Conservation (phyloP, 2,888 invertebrate species). For the Fragum whitleyi region DNA sequence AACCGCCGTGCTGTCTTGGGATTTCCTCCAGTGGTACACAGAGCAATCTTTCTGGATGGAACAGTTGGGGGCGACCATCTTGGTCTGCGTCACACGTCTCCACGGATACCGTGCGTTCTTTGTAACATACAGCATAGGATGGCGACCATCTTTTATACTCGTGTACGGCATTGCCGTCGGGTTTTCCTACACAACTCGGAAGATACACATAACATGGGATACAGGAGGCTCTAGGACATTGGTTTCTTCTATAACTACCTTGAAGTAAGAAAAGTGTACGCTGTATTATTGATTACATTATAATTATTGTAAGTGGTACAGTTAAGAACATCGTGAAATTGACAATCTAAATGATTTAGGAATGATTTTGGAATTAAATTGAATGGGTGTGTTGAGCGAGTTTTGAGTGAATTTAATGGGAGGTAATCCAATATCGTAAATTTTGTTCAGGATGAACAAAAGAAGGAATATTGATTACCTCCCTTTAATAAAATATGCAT, state of each 20-base stretch:
- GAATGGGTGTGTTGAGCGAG: too few species aligned
- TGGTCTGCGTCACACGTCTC: constrained; percentile 46
- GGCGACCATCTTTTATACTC: constrained; percentile 58
- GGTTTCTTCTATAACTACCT: constrained; percentile 63
- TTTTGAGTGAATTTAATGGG: too few species aligned
- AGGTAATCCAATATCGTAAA: too few species aligned
- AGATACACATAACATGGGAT: constrained; percentile 54
- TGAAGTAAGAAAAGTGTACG: too few species aligned
- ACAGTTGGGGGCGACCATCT: constrained; percentile 54
- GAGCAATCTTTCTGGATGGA: constrained; percentile 67
- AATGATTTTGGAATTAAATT: too few species aligned
- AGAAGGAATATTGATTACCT: too few species aligned
- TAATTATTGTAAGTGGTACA: too few species aligned
- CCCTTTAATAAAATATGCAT: too few species aligned
- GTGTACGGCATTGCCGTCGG: constrained; percentile 58
- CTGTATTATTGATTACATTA: too few species aligned
- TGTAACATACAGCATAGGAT: constrained; percentile 58
- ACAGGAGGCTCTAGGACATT: constrained; percentile 56
- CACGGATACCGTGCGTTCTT: constrained; percentile 48
- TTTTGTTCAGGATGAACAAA: too few species aligned
- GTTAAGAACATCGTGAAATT: too few species aligned
- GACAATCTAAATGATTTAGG: too few species aligned
- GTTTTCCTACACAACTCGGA: constrained; percentile 61
- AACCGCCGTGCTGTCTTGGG: constrained; percentile 69
- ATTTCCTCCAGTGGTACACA: constrained; percentile 57